Evolutionary conservation across 2,113 vertebrate species (phyloP), one percentile per base, ranked within the genome.

Genomic region (Nannobrachium achirus): DNA sequence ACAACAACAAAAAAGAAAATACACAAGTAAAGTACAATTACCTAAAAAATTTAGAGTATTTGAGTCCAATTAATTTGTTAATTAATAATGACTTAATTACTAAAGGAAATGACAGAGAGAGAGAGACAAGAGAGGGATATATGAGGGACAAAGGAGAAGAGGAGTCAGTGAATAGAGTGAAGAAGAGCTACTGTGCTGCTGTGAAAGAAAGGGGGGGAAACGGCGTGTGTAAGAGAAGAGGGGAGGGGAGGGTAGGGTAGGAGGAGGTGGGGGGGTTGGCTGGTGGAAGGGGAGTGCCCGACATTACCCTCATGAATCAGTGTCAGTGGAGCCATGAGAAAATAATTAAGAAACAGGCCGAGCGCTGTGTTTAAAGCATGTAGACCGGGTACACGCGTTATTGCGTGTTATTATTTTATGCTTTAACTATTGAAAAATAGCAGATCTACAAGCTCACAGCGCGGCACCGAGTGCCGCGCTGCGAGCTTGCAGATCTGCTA

Each of bases 331-430:
- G 81, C 71, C 79, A 89, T 86, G 86, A 90, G 86, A 88, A 92
- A 91, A 91, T 92, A 92, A 92, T 93, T 90, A 91, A 88, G 89
- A 88, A 89, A 84, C 78, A 85, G 81, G 75, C 78, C 48, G 75
- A 33, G 83, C n/a, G 33, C 74, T 76, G 81, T 89, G 65, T 88
- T n/a, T n/a, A n/a, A n/a, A n/a, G n/a, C n/a, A n/a, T n/a, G n/a
- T n/a, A n/a, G n/a, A n/a, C n/a, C n/a, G n/a, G n/a, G n/a, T n/a
- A n/a, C n/a, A n/a, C n/a, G n/a, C n/a, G n/a, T n/a, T n/a, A n/a
- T n/a, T n/a, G n/a, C n/a, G n/a, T n/a, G n/a, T n/a, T n/a, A n/a
- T n/a, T n/a, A n/a, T n/a, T n/a, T n/a, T n/a, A n/a, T n/a, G n/a
- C n/a, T n/a, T n/a, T n/a, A n/a, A n/a, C n/a, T n/a, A n/a, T n/a